These are phyloP conservation scores for Chiroxiphia lanceolata DNA, from an alignment of 2,797 vertebrate genomes.

Conservation along the genomic window DNA sequence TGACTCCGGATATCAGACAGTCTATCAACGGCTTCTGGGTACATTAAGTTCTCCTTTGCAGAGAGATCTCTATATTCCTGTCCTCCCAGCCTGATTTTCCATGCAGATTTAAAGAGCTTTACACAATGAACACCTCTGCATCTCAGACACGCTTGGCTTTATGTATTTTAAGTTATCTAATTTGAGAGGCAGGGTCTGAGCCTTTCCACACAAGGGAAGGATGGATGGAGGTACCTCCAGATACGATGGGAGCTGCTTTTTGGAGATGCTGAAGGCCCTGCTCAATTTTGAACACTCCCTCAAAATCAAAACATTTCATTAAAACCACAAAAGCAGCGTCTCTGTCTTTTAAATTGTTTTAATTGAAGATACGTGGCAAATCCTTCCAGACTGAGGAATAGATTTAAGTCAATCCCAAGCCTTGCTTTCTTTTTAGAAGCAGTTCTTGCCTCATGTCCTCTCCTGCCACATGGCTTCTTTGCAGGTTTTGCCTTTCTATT, in stretches of 20 bases:
- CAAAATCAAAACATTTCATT: background rate
- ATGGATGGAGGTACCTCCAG: background rate
- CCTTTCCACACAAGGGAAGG: background rate
- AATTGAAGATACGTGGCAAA: background rate
- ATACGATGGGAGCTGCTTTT: background rate
- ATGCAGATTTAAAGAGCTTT: constrained; percentile 32
- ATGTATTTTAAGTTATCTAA: background rate
- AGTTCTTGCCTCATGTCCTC: constrained; percentile 47
- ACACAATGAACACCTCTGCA: background rate
- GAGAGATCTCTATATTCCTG: background rate
- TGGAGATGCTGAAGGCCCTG: background rate
- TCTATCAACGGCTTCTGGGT: constrained; percentile 25
- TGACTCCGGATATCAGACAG: background rate
- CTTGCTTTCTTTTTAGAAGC: constrained; percentile 18
- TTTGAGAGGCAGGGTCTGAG: background rate
- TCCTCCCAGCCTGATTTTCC: background rate
- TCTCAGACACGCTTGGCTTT: background rate
- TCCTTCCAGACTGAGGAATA: background rate
- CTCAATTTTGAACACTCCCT: background rate
- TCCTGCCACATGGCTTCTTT: constrained; percentile 47
- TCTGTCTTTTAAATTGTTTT: background rate
- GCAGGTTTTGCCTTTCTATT: constrained; percentile 69
- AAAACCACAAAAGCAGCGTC: background rate
- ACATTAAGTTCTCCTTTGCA: constrained; percentile 48
- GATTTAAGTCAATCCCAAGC: background rate